Evolutionary conservation across 2,797 vertebrate species (phyloP).

Genomic region (Moxostoma hubbsi): DNA sequence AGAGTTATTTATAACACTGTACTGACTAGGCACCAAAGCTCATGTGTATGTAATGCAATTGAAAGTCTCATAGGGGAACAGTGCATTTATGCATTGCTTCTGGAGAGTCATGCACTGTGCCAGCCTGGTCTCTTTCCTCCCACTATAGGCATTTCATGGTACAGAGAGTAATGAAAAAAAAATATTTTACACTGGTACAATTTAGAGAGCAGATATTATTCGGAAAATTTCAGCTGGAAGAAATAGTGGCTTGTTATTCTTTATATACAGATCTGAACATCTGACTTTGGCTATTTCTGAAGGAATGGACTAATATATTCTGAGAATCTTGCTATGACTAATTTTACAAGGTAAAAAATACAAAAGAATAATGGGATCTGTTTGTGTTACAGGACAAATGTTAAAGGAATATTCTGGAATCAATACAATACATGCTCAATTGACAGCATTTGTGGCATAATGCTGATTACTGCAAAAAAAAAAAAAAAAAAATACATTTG

Average conservation of each 20-base stretch:
- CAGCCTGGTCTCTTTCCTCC: not conserved
- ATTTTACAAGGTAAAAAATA: too few species aligned
- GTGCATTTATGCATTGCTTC: slow-evolving; percentile 7
- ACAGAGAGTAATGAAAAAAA: not conserved
- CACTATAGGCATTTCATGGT: not conserved
- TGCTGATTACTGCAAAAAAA: too few species aligned
- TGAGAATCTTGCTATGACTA: too few species aligned
- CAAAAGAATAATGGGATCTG: too few species aligned
- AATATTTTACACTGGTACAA: not conserved
- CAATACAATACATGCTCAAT: too few species aligned
- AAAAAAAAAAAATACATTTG: too few species aligned
- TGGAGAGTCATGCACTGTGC: not conserved
- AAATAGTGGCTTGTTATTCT: not conserved
- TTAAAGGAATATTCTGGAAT: too few species aligned
- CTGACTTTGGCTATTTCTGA: not conserved
- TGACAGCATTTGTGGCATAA: too few species aligned
- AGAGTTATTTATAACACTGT: slow-evolving; percentile 25
- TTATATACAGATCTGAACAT: not conserved
- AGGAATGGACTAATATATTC: too few species aligned
- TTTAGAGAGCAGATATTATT: not conserved
- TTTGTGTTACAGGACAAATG: too few species aligned
- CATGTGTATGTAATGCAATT: not conserved
- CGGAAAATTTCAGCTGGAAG: not conserved
- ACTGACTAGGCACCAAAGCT: not conserved
- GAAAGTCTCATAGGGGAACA: not conserved